Conservation (phyloP, 2,113 vertebrate species). For the Phyllostomus discolor region DNA sequence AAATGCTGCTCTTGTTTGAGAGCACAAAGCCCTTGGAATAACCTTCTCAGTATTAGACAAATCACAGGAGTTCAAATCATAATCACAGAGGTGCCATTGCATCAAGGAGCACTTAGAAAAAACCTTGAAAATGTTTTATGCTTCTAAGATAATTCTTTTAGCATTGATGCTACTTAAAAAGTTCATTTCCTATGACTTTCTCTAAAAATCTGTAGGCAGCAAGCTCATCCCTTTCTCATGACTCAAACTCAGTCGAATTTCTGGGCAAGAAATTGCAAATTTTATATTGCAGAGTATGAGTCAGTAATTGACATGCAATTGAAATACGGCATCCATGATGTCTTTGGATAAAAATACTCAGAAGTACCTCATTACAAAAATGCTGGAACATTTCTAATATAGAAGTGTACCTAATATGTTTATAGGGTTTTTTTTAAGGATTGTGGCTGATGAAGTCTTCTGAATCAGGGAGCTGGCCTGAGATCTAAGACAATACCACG, state of each 20-base stretch:
- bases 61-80: constrained; percentile 19
- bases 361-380: neutral
- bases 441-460: neutral
- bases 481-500: neutral
- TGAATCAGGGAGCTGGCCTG: neutral
- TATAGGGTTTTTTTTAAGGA: neutral
- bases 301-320: neutral
- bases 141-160: neutral
- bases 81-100: neutral
- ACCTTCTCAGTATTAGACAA: constrained; percentile 23
- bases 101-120: constrained; percentile 10
- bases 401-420: neutral
- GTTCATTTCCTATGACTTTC: neutral
- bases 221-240: neutral
- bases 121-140: neutral
- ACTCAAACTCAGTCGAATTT: neutral
- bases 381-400: neutral
- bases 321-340: neutral
- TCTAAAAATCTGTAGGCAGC: neutral
- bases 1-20: constrained; percentile 1
- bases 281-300: neutral
- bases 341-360: neutral
- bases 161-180: neutral
- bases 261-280: neutral
- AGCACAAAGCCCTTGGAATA: constrained; percentile 33